phyloP scores from a whole-genome alignment of 2,113 vertebrate species.

The Dasyurus viverrinus region DNA sequence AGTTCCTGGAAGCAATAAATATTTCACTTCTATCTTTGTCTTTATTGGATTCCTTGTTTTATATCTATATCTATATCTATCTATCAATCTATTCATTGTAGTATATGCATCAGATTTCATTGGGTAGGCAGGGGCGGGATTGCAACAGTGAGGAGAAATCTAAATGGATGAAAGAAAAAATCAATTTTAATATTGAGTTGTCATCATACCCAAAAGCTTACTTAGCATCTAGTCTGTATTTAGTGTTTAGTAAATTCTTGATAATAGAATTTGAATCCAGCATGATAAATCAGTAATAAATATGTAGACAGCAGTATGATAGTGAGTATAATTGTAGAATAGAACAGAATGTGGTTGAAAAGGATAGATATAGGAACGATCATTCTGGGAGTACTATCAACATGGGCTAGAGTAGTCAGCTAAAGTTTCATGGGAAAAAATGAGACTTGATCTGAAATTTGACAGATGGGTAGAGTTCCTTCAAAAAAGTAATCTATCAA shows the following conservation, averaged over 20 bases:
- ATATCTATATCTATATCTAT: no score
- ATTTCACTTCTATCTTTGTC: neutral
- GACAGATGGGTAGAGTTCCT: neutral
- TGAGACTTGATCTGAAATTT: neutral
- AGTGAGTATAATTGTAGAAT: neutral
- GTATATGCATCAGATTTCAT: neutral
- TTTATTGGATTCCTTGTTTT: neutral
- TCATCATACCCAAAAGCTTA: neutral
- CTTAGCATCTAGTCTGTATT: neutral
- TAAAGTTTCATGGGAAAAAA: neutral
- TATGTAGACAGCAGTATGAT: neutral
- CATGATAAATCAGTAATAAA: neutral
- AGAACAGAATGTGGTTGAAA: neutral
- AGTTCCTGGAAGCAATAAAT: neutral
- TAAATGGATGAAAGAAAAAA: neutral
- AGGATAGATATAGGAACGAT: neutral
- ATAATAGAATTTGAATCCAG: neutral
- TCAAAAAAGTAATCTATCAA: neutral
- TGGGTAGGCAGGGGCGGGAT: neutral
- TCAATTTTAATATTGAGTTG: neutral
- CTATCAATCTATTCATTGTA: neutral
- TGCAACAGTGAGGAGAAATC: neutral
- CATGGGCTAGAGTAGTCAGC: neutral
- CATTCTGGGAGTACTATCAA: neutral
- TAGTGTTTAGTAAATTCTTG: neutral